Percentiles rank a stretch among this genome's conserved stretches.
These are phyloP conservation scores for Atta colombica DNA, from an alignment of 1,140 invertebrate species.

Conservation along the genomic window DNA sequence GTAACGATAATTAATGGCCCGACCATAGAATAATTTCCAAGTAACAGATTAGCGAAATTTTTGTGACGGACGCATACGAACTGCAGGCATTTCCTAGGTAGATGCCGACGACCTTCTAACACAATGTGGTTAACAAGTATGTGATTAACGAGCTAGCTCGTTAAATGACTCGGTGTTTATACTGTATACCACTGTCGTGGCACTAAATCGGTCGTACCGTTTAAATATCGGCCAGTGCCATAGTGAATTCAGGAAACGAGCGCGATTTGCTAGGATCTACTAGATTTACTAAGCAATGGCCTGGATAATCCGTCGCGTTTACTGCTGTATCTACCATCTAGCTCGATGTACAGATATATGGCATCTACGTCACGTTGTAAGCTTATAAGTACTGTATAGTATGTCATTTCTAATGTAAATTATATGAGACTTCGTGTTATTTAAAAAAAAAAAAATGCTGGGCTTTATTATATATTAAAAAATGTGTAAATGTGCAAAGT, in stretches of 20 bases:
- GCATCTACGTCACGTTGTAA: constrained; percentile 40
- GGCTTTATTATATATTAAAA: neutral
- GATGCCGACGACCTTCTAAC: constrained; percentile 44
- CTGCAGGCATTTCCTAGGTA: constrained; percentile 44
- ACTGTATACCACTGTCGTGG: constrained; percentile 52
- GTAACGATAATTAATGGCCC: constrained; percentile 51
- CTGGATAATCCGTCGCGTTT: constrained; percentile 78
- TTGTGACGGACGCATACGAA: constrained; percentile 48
- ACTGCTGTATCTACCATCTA: constrained; percentile 51
- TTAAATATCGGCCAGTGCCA: constrained; percentile 69
- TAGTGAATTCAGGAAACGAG: constrained; percentile 71
- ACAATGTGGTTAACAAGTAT: constrained; percentile 70
- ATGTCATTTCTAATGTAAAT: constrained; percentile 14
- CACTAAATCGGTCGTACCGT: constrained; percentile 64
- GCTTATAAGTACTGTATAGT: constrained; percentile 5
- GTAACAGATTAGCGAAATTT: constrained; percentile 59
- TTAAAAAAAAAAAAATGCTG: neutral
- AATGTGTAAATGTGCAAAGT: neutral
- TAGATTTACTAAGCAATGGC: constrained; percentile 79
- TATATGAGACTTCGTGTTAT: neutral
- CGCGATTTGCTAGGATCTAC: constrained; percentile 74
- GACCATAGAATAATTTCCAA: constrained; percentile 35
- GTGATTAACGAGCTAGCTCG: constrained; percentile 69
- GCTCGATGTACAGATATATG: constrained; percentile 33
- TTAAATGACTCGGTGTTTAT: constrained; percentile 72